Evolutionary conservation across 2,113 vertebrate genomes (phyloP).

Genomic region (Chionomys nivalis): DNA sequence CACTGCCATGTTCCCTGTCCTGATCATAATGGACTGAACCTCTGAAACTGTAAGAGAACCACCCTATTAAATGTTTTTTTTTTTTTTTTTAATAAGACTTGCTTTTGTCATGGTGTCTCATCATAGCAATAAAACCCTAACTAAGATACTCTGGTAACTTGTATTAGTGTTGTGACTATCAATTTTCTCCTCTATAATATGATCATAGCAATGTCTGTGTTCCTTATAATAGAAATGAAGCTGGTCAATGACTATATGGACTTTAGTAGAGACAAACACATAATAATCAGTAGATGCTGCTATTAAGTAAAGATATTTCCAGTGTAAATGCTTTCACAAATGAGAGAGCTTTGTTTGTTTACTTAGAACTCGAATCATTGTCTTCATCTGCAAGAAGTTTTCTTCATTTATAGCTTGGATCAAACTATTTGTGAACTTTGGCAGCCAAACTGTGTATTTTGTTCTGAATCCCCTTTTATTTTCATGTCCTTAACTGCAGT

Average conservation of each 20-base stretch:
- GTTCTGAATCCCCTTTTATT: not conserved
- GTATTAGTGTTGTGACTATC: not conserved
- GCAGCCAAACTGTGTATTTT: not conserved
- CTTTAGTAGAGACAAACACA: not conserved
- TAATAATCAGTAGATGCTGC: not conserved
- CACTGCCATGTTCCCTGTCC: not conserved
- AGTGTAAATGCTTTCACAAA: not conserved
- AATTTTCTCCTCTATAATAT: not conserved
- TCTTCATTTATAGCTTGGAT: conserved; percentile 21
- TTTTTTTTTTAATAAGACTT: not conserved
- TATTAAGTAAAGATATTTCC: not conserved
- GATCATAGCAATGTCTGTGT: not conserved
- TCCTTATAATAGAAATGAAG: conserved; percentile 34
- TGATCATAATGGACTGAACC: not conserved
- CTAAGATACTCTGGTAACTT: not conserved
- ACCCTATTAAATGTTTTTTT: not conserved
- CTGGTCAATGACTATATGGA: not conserved
- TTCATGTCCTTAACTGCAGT: not conserved
- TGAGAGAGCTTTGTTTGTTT: conserved; percentile 12
- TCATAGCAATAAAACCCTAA: not conserved
- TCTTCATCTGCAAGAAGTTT: conserved; percentile 21
- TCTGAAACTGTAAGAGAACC: not conserved
- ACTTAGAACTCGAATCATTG: conserved; percentile 21
- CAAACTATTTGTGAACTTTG: conserved; percentile 23
- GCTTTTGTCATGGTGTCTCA: not conserved